Base-by-base conservation (phyloP, 1,140 invertebrate genomes). In the Apocrypta bakeri region DNA sequence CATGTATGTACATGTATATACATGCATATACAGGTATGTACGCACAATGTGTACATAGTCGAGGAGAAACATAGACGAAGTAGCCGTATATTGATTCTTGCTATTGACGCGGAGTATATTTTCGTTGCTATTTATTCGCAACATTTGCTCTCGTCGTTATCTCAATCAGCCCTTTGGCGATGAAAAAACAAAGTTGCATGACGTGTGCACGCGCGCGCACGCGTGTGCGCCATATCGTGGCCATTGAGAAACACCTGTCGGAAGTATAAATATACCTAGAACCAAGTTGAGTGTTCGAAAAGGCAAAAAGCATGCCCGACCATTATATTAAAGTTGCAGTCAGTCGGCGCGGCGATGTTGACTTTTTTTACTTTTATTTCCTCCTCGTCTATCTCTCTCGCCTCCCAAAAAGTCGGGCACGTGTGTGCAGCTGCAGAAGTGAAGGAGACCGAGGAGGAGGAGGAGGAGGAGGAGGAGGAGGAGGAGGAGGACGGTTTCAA, bases 401-500 rank as follows among this genome's bases (percentile, higher is more conserved):
- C 81, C 77, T 77, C 75, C 74, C 81, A 33, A 42, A 56, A 56
- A 31, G 25, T 48, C n/a, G 71, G 79, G 25, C 71, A 31, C 79
- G 71, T 33, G 68, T 29, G 68, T 86, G 87, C 89, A 88, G 87
- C 87, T 89, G 87, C 87, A 87, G n/a, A n/a, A n/a, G n/a, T n/a
- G n/a, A n/a, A n/a, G n/a, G n/a, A n/a, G n/a, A n/a, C n/a, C n/a
- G n/a, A n/a, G 40, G 69, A 71, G 27, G 68, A 79, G 40, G 61
- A 79, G 77, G 42, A 31, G 83, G 85, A 76, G 71, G 72, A 72
- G 74, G 85, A 87, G 83, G 85, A 87, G 87, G 86, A 84, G 80
- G 82, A 83, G 9, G 31, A 27, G 17, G 71, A 69, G 75, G 80
- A 88, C 89, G 89, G 89, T 89, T 91, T 90, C 90, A 91, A 90